Evolutionary conservation across 2,888 invertebrate genomes (phyloP), one percentile per base, ranked within the genome.

Genomic region (Drosophila gaucha): DNA sequence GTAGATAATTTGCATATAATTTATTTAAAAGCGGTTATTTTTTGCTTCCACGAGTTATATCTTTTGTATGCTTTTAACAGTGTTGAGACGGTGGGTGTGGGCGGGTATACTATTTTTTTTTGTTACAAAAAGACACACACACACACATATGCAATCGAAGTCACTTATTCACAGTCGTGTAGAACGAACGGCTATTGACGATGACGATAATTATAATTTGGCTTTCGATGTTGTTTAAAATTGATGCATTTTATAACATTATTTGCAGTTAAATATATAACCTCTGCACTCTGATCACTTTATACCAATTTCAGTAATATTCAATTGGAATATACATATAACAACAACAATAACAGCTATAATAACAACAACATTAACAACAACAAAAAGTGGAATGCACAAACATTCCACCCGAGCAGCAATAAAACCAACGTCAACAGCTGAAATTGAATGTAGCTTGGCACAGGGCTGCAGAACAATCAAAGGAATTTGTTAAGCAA

Each of bases 351-450:
- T 30, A 51, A 38, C 31, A 64, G 28, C 9, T 43, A 18, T n/a
- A 62, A 12, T 8, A 62, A 12, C 12, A 38, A 12, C 9, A 73
- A 58, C 20, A n/a, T n/a, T n/a, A 73, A 58, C 28, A 74, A 39
- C 24, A 44, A 16, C 10, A 6, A 24, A 30, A 16, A 20, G 18
- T 35, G 36, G 28, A 24, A 39, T 39, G 49, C 18, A 54, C 57
- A 58, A 57, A 46, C 74, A 74, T 64, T 75, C 31, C 39, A 51
- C 3, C 20, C 50, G 38, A 55, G 35, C 24, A 35, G 39, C 51
- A 46, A 65, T 55, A 43, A 75, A 72, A 71, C 43, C 55, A 65
- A 56, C 58, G 66, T 76, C 73, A 72, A 76, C 76, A 72, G 72
- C 76, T 72, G 76, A 65, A 72, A 26, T 43, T 33, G 24, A 38